These are phyloP conservation scores for Belonocnema kinseyi DNA, from an alignment of 1,140 invertebrate genomes.

Conservation along the genomic window DNA sequence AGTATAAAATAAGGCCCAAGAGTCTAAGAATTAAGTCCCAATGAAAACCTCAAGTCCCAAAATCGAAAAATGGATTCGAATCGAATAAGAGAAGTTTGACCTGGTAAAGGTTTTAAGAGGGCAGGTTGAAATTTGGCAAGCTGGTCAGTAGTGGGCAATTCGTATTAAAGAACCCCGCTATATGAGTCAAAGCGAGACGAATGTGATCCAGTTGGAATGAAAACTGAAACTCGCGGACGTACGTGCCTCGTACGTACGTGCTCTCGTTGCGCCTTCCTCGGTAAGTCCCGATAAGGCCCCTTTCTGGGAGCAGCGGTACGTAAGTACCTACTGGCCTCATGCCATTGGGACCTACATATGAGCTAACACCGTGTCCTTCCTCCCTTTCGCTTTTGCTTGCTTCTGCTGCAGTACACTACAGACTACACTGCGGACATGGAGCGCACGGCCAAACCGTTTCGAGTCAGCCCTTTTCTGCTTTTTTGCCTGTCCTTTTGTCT, in stretches of 20 bases:
- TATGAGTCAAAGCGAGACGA: slow-evolving; percentile 21
- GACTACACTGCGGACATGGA: not conserved
- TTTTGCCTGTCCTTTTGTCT: slow-evolving; percentile 30
- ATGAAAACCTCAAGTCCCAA: too few relatives aligned
- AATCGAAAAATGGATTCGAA: not conserved
- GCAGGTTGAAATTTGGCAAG: not conserved
- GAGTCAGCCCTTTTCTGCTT: slow-evolving; percentile 20
- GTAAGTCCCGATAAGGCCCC: not conserved
- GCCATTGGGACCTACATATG: slow-evolving; percentile 31
- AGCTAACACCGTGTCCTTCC: slow-evolving; percentile 26
- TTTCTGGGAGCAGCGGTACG: slow-evolving; percentile 1
- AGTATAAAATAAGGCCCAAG: too few relatives aligned
- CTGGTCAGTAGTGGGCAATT: not conserved
- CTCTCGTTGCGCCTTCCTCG: not conserved
- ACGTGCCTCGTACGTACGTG: slow-evolving; percentile 9
- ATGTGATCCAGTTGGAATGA: slow-evolving; percentile 27
- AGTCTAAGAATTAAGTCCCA: too few relatives aligned
- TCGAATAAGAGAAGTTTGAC: not conserved
- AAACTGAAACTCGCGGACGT: slow-evolving; percentile 20
- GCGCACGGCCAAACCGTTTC: slow-evolving; percentile 9
- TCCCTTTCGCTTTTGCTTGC: slow-evolving; percentile 29
- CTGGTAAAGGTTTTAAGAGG: not conserved
- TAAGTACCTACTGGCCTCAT: slow-evolving; percentile 27
- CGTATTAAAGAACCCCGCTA: not conserved
- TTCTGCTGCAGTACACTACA: not conserved